Evolutionary conservation across 2,113 vertebrate genomes (phyloP).

Genomic region (Balaenoptera acutorostrata): DNA sequence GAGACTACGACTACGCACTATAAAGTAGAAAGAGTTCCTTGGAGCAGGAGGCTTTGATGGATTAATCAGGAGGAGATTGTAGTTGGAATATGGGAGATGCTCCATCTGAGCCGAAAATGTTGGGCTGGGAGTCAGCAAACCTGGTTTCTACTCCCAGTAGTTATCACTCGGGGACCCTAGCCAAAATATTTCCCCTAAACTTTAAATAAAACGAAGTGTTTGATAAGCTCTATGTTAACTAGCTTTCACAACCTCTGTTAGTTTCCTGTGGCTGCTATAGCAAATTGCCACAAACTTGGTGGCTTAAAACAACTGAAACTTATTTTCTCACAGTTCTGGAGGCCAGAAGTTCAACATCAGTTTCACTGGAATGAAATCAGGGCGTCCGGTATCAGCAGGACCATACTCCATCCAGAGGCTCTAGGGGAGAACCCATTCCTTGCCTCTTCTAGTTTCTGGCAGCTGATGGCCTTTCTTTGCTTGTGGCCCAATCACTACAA

Average conservation of each 20-base stretch:
- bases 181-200: neutral
- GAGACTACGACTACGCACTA: neutral
- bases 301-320: neutral
- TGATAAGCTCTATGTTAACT: neutral
- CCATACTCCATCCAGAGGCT: fast-evolving
- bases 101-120: neutral
- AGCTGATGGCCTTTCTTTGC: neutral
- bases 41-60: neutral
- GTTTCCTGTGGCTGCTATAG: neutral
- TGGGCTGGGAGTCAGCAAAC: neutral
- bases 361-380: neutral
- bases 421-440: neutral
- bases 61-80: neutral
- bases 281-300: neutral
- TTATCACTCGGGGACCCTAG: neutral
- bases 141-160: neutral
- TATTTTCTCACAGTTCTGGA: neutral
- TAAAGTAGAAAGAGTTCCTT: neutral
- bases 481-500: neutral
- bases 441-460: neutral
- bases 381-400: neutral
- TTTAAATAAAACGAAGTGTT: neutral
- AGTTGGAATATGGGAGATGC: neutral
- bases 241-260: neutral
- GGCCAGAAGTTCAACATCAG: neutral